Evolutionary conservation across 2,888 invertebrate species (phyloP), one percentile per base, ranked within the genome.

Genomic region (Microdon myrmicae): DNA sequence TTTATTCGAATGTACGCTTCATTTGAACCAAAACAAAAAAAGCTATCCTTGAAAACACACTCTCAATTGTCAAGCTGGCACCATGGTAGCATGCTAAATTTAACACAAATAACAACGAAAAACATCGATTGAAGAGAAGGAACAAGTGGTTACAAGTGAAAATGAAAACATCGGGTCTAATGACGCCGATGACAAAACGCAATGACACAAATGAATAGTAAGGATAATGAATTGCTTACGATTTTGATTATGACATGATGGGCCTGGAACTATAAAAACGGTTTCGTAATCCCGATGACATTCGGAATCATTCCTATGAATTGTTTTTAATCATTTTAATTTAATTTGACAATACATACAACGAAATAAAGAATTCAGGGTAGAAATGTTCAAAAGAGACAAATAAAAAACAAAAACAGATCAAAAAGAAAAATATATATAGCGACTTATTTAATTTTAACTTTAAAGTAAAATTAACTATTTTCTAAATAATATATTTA

Each of bases 221-320:
- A 59, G 45, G 26, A 43, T 43, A 64, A 58, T 64, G 58, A 53
- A 32, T 64, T 64, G 64, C 84, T 84, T 84, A 84, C 84, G 83
- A 83, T 83, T 84, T 78, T 83, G 83, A 81, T 83, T 83, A 82
- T 76, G 76, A 75, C 83, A 83, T 82, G 83, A 83, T 82, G 84
- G 83, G 82, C 84, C 84, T 80, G 84, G 84, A 82, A 87, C 87
- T 83, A 86, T 87, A 86, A 87, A 87, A 81, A 87, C 87, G 82
- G 86, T 87, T 84, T 87, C 86, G 84, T 86, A 86, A 85, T 87
- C 87, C 83, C 86, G 85, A 82, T 85, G 83, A 78, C 83, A 82
- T 80, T 84, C 83, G 80, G 83, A 82, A 81, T 81, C 81, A 79
- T 83, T 84, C 81, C 79, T 79, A 69, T 12, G 34, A 9, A 49